phyloP scores from a whole-genome alignment of 2,113 vertebrate genomes.

The Thalassoma bifasciatum region DNA sequence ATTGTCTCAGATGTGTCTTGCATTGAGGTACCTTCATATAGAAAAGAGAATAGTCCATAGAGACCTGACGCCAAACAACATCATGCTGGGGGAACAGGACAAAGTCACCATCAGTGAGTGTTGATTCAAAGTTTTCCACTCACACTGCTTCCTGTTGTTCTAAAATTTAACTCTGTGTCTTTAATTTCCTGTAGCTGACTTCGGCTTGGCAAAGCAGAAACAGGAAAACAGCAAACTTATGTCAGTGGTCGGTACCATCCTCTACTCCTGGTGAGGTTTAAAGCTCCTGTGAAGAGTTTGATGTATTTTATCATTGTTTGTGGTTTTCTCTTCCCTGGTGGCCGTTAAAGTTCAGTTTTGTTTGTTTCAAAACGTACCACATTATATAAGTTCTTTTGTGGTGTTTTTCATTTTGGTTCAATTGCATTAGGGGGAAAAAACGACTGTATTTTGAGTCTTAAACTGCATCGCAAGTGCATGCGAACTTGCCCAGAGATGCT shows the following conservation, averaged over 20 bases:
- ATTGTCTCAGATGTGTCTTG: slow-evolving; percentile 88
- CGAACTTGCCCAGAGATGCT: too few species aligned
- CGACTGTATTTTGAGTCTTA: too few species aligned
- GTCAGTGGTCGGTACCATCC: slow-evolving; percentile 91
- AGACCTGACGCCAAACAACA: slow-evolving; percentile 90
- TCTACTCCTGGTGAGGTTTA: slow-evolving; percentile 89
- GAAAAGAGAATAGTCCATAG: slow-evolving; percentile 91
- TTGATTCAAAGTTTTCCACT: background rate
- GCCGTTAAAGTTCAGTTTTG: too few species aligned
- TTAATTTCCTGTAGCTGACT: slow-evolving; percentile 86
- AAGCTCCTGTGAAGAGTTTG: too few species aligned
- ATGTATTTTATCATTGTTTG: too few species aligned
- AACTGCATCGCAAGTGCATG: too few species aligned
- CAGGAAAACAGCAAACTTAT: slow-evolving; percentile 90
- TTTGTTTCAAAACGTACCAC: too few species aligned
- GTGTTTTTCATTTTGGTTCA: too few species aligned
- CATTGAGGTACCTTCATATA: slow-evolving; percentile 90
- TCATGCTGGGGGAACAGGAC: slow-evolving; percentile 91
- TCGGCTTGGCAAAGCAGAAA: slow-evolving; percentile 93
- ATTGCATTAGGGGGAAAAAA: too few species aligned
- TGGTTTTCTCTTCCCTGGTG: too few species aligned
- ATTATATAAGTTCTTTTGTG: too few species aligned
- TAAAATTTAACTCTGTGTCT: slow-evolving; percentile 2
- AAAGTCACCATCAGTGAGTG: slow-evolving; percentile 92
- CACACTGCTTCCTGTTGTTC: background rate